Conservation (phyloP, 2,888 invertebrate genomes). For the Oscheius sp. region DNA sequence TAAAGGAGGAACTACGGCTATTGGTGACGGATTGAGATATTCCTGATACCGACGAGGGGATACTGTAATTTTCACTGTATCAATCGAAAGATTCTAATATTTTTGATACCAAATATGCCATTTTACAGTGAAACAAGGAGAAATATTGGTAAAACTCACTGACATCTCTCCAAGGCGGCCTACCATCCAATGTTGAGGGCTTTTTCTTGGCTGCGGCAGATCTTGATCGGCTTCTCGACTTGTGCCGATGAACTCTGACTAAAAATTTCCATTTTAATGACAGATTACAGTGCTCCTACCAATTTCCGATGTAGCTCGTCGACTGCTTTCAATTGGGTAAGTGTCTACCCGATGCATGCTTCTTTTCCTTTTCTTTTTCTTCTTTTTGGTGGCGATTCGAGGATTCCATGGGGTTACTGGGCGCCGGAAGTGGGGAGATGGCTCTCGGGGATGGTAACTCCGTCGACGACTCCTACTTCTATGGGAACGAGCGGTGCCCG, state of each 20-base stretch:
- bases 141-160: neutral
- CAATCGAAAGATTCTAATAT: no score
- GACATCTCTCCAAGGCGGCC: slow-evolving; percentile 25
- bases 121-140: no score
- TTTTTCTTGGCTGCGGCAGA: neutral
- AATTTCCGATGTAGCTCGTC: neutral
- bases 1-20: neutral
- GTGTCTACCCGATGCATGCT: slow-evolving; percentile 8
- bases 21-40: slow-evolving; percentile 3
- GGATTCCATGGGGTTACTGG: slow-evolving; percentile 7
- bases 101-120: no score
- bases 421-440: neutral
- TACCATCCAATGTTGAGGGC: slow-evolving; percentile 1
- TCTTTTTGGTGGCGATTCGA: neutral
- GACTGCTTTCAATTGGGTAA: neutral
- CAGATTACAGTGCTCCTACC: neutral
- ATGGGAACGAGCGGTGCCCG: neutral
- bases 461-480: neutral
- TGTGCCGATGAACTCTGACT: neutral
- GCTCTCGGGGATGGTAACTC: slow-evolving; percentile 2
- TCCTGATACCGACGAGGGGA: slow-evolving; percentile 1
- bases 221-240: neutral
- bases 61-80: no score
- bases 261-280: neutral
- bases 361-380: slow-evolving; percentile 15